Evolutionary conservation across 2,888 invertebrate species (phyloP).

Genomic region (Tillus elongatus): DNA sequence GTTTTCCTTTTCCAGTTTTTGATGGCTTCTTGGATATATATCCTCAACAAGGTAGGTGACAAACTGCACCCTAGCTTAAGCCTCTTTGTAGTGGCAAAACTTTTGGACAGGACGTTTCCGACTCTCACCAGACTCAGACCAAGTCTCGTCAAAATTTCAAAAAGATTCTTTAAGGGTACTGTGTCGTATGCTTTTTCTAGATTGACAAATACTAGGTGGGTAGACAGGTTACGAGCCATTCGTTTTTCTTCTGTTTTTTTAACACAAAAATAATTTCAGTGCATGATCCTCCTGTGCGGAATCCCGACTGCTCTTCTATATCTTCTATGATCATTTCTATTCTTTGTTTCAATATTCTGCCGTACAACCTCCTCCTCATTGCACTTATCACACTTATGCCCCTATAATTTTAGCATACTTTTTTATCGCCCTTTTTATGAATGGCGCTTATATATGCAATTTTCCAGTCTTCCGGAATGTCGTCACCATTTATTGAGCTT

Average conservation of each 20-base stretch:
- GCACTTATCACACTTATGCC: slow-evolving; percentile 10
- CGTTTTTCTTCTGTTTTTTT: too few species aligned
- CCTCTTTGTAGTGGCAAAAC: slow-evolving; percentile 4
- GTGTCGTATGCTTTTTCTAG: too few species aligned
- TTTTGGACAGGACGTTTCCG: background rate
- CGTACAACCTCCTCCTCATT: slow-evolving; percentile 4
- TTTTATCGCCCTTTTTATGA: slow-evolving; percentile 14
- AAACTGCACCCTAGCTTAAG: slow-evolving; percentile 6
- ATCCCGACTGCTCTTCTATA: too few species aligned
- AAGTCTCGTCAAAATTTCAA: background rate
- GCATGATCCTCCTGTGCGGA: too few species aligned
- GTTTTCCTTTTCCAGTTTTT: slow-evolving; percentile 8
- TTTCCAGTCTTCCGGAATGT: slow-evolving; percentile 15
- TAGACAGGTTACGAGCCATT: too few species aligned
- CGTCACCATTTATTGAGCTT: slow-evolving; percentile 8
- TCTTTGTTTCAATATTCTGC: too few species aligned
- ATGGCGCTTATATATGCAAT: slow-evolving; percentile 13
- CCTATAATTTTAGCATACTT: slow-evolving; percentile 14
- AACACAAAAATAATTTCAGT: too few species aligned
- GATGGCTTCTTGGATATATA: slow-evolving; percentile 12
- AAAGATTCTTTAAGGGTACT: too few species aligned
- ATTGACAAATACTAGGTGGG: too few species aligned
- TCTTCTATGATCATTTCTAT: too few species aligned
- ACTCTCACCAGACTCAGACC: background rate
- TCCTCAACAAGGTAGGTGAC: slow-evolving; percentile 10